A percentile compares a stretch with the other conserved stretches of the same genome.
These are phyloP conservation scores for Kryptopterus vitreolus DNA, from an alignment of 2,797 vertebrate species.

Conservation along the genomic window DNA sequence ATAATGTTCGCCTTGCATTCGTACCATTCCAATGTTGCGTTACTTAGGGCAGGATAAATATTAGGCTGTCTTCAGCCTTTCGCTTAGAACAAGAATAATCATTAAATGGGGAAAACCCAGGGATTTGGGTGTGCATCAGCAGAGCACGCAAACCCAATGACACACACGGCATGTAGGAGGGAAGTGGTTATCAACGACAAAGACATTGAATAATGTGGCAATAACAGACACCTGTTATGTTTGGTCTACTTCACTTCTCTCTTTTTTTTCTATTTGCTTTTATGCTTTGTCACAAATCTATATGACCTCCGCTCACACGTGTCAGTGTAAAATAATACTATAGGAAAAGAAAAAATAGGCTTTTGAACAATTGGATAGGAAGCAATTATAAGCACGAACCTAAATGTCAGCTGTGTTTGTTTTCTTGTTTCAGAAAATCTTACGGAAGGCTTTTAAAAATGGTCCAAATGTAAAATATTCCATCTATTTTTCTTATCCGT, in stretches of 20 bases:
- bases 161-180: not conserved
- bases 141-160: not conserved
- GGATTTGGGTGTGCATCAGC: not conserved
- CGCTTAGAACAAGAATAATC: constrained; percentile 9
- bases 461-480: not conserved
- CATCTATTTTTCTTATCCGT: not conserved
- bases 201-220: not conserved
- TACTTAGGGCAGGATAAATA: not conserved
- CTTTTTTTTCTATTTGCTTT: not conserved
- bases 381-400: not conserved
- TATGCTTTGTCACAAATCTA: not conserved
- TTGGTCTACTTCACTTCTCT: constrained; percentile 6
- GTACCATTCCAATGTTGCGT: not conserved
- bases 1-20: not conserved
- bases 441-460: not conserved
- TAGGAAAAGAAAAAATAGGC: too few species aligned
- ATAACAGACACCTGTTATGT: not conserved
- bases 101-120: constrained; percentile 32
- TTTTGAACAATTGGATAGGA: not conserved
- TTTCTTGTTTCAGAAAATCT: not conserved
- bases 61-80: not conserved
- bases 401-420: not conserved
- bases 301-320: not conserved
- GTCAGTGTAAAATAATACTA: not conserved
- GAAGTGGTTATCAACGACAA: not conserved